A percentile compares a stretch with the other conserved stretches of the same genome.
phyloP scores from a whole-genome alignment of 2,888 invertebrate genomes.

The Aphodius sticticus region DNA sequence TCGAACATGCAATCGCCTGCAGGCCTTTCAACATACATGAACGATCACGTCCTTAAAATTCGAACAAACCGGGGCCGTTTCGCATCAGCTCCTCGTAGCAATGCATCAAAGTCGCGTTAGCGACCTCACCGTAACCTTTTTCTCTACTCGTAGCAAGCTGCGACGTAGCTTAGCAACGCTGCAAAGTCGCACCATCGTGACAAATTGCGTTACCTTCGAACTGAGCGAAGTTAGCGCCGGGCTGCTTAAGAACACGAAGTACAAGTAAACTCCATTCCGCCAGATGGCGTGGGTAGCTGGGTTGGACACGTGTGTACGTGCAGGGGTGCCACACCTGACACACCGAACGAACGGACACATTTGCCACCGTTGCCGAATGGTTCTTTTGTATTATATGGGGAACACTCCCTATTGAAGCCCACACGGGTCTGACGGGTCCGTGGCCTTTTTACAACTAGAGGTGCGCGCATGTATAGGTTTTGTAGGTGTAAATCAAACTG shows the following conservation, averaged over 20 bases:
- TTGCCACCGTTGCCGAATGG: neutral
- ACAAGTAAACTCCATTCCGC: constrained; percentile 4
- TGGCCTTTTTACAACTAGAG: neutral
- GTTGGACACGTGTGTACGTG: neutral
- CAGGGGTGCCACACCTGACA: neutral
- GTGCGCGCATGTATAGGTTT: neutral
- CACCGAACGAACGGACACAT: neutral
- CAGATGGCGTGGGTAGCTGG: neutral
- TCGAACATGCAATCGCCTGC: neutral
- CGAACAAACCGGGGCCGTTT: neutral
- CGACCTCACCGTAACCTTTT: neutral
- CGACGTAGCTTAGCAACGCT: neutral
- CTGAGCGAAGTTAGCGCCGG: neutral
- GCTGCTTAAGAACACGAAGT: constrained; percentile 4
- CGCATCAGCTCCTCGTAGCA: neutral
- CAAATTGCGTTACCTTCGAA: constrained; percentile 33
- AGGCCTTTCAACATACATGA: neutral
- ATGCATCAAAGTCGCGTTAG: constrained; percentile 4
- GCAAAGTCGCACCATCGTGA: constrained; percentile 17
- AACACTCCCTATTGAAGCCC: neutral
- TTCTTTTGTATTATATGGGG: neutral
- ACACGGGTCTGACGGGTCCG: neutral
- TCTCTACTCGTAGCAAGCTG: neutral
- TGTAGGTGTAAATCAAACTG: neutral
- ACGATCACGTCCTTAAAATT: neutral